Evolutionary conservation across 2,113 vertebrate genomes (phyloP).

Genomic region (pig (Sus scrofa)): T2T-Sscrofa CM000816.6:18451001-18451500

Average conservation of each 20-base stretch:
- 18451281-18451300: constrained; percentile 35
- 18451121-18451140: no score
- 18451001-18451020: no score
- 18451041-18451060: no score
- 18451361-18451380: background rate
- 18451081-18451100: no score
- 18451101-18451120: no score
- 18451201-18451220: constrained; percentile 37
- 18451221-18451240: constrained; percentile 1
- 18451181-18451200: background rate
- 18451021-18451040: no score
- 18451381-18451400: constrained; percentile 19
- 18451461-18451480: background rate
- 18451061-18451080: no score
- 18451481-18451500: background rate
- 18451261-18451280: constrained; percentile 64
- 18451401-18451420: background rate
- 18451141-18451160: no score
- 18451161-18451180: no score
- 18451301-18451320: constrained; percentile 61
- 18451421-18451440: constrained; percentile 7
- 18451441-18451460: background rate
- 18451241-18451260: constrained; percentile 16
- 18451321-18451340: constrained; percentile 22
- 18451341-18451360: constrained; percentile 57